These are phyloP conservation scores for Dicerorhinus sumatrensis DNA, from an alignment of 2,113 vertebrate species.

Conservation along the genomic window DNA sequence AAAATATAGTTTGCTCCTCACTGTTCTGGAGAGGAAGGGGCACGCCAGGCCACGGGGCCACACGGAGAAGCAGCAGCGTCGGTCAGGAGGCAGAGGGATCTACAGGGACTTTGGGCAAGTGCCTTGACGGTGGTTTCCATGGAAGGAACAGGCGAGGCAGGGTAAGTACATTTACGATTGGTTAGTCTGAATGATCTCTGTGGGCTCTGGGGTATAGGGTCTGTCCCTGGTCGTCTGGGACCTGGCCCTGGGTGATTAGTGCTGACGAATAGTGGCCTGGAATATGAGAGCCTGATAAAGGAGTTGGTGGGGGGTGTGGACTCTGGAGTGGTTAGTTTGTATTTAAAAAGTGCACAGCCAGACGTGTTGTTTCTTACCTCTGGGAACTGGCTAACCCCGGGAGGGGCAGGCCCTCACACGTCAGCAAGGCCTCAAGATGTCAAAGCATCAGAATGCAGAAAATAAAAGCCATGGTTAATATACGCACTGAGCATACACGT, in stretches of 20 bases:
- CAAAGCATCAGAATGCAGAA: neutral
- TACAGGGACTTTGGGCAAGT: no score
- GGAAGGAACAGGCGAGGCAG: neutral
- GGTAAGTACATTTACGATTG: neutral
- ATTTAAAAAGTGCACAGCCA: neutral
- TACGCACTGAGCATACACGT: fast-evolving
- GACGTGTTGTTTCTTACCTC: neutral
- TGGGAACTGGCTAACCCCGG: neutral
- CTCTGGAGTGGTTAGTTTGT: neutral
- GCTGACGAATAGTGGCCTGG: neutral
- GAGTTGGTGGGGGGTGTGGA: neutral
- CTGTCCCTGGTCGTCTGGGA: neutral
- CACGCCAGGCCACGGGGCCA: fast-evolving
- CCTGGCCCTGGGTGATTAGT: neutral
- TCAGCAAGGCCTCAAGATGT: neutral
- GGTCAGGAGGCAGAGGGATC: neutral
- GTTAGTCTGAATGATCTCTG: neutral
- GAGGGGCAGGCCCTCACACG: neutral
- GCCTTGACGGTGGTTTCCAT: neutral
- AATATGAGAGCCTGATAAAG: neutral
- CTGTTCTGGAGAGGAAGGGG: neutral
- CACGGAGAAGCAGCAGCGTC: fast-evolving
- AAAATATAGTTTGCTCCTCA: neutral
- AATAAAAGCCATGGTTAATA: neutral
- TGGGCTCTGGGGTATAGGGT: neutral